Base-by-base conservation (phyloP, 2,797 vertebrate species). In the Monodelphis domestica region DNA sequence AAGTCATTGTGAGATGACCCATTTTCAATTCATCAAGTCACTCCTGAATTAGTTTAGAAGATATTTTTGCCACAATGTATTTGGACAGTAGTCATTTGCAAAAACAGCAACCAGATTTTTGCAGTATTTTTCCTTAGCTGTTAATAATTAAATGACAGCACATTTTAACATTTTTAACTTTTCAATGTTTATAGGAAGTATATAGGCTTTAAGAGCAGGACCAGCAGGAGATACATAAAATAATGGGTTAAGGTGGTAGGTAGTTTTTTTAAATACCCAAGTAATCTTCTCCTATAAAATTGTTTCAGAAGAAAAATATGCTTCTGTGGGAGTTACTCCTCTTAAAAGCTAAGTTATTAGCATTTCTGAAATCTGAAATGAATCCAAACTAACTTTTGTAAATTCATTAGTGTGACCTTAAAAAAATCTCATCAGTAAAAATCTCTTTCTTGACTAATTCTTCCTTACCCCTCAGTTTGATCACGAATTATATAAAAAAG, bases 111-210 rank as follows among this genome's bases (percentile, higher is more conserved):
- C 11, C 38, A 50, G 3, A 50, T 38, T 94, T 92, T 78, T 87
- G 84, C 33, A 88, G 24, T 12, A 54, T 50, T 89, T 93, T 56
- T 45, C 89, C 17, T 55, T 89, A 12, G 70, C 21, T 9, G 54
- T 45, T 96, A 93, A n/a, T 78, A 93, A 92, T 90, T 91, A 95
- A 93, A 89, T 89, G 70, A 45, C 63, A 24, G 29, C 70, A 89
- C 56, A 89, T 88, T 90, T 38, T 88, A 91, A 96, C 95, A 89
- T 78, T 51, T 90, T 94, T 90, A 90, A 52, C 33, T 92, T 93
- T 95, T 87, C 90, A 91, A 92, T 53, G 17, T 53, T 92, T 94
- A 95, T 63, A 21, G 26, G 52, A 91, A 94, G 94, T 87, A 94
- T 87, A 14, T 89, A 94, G 84, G 78, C 90, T 89, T 89, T 94